These are phyloP conservation scores for Forbesichthys papilliferus DNA, from an alignment of 2,113 vertebrate species.

Conservation along the genomic window DNA sequence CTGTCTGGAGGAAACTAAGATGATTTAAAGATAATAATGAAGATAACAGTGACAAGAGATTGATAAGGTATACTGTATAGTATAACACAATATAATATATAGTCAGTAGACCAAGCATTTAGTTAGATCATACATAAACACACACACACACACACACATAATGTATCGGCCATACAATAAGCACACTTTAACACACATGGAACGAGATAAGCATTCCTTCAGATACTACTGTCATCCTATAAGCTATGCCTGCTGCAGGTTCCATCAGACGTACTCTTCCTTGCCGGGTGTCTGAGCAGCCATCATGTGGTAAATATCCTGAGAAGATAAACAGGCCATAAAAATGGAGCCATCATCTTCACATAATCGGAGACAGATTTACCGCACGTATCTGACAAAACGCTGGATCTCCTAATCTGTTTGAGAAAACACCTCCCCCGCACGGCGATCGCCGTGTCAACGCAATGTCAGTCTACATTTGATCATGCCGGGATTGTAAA, in stretches of 20 bases:
- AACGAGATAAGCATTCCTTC: slow-evolving; percentile 9
- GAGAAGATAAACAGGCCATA: slow-evolving; percentile 63
- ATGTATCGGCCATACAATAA: no score
- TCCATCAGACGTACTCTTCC: slow-evolving; percentile 20
- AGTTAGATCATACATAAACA: slow-evolving; percentile 7
- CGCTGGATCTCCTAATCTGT: slow-evolving; percentile 47
- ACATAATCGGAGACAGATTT: slow-evolving; percentile 70
- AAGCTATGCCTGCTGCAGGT: slow-evolving; percentile 20
- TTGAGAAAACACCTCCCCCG: slow-evolving; percentile 29
- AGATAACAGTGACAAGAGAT: slow-evolving; percentile 41
- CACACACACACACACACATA: slow-evolving; percentile 1
- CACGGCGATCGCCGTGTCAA: slow-evolving; percentile 10
- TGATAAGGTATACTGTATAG: slow-evolving; percentile 13
- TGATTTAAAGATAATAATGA: slow-evolving; percentile 46
- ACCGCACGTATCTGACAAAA: slow-evolving; percentile 52
- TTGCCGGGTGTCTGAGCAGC: slow-evolving; percentile 12
- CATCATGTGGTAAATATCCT: slow-evolving; percentile 30
- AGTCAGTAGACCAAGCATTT: slow-evolving; percentile 3
- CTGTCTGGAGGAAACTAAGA: slow-evolving; percentile 29
- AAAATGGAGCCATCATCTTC: slow-evolving; percentile 70
- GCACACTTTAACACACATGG: slow-evolving; percentile 3
- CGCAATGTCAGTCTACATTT: slow-evolving; percentile 12
- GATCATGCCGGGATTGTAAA: neutral
- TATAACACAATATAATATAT: neutral
- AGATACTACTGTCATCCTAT: slow-evolving; percentile 15